A percentile compares a stretch with the other conserved stretches of the same genome.
Conservation (phyloP, 2,888 invertebrate species). For the Erynnis tages region DNA sequence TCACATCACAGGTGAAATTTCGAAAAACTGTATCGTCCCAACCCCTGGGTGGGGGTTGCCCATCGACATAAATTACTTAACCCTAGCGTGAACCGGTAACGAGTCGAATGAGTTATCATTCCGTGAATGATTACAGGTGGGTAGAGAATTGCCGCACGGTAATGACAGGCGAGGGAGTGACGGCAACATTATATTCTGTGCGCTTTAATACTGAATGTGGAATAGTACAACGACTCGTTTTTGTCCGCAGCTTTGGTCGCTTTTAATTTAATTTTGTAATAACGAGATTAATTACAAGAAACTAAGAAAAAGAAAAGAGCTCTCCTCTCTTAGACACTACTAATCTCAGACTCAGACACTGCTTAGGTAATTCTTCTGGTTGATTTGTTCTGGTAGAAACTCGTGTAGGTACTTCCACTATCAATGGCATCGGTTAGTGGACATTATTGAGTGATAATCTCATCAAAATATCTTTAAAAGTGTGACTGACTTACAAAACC, state of each 20-base stretch:
- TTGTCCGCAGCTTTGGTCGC: background rate
- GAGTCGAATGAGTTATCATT: constrained; percentile 45
- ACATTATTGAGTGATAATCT: no score
- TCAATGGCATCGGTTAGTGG: no score
- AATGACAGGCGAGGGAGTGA: constrained; percentile 14
- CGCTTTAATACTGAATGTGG: background rate
- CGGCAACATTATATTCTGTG: constrained; percentile 8
- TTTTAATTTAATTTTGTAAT: background rate
- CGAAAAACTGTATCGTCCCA: constrained; percentile 15
- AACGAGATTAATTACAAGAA: no score
- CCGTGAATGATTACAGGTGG: constrained; percentile 42
- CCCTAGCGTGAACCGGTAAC: constrained; percentile 40
- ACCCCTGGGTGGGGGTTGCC: constrained; percentile 36
- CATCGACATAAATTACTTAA: constrained; percentile 50
- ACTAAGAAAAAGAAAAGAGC: no score
- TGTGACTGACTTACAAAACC: no score
- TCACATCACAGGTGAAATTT: background rate
- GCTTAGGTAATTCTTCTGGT: no score
- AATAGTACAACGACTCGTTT: background rate
- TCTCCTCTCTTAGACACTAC: no score
- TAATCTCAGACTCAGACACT: no score
- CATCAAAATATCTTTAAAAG: no score
- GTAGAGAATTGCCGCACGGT: constrained; percentile 14
- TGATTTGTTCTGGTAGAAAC: no score
- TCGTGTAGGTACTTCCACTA: no score